Evolutionary conservation across 2,888 invertebrate species (phyloP), one percentile per base, ranked within the genome.

Genomic region (Chymomyza amoena): DNA sequence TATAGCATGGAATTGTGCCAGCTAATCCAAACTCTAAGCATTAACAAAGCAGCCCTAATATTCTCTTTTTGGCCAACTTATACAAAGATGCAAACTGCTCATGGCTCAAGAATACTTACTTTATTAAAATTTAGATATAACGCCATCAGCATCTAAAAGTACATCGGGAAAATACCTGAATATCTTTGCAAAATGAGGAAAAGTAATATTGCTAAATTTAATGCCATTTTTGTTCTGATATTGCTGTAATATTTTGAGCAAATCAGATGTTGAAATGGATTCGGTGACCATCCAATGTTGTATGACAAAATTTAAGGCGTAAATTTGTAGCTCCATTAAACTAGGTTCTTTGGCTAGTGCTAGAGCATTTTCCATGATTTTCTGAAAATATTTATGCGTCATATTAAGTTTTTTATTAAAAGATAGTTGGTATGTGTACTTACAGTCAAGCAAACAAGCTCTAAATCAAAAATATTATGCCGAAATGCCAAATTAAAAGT

Each of bases 171-270:
- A 83, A n/a, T 78, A 77, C 25, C 25, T 72, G 70, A 0, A 77
- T 70, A 82, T 81, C 39, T 82, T 80, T 45, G 64, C 70, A 45
- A 82, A 77, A 63, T 84, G 78, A 0, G 72, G 74, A 50, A 80
- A 82, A 28, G 68, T 28, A 4, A 68, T 2, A 15, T 81, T 83
- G 10, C 56, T 64, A 10, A 82, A 83, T 7, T 65, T 79, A 6
- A 78, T 51, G 15, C 73, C 62, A 51, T 81, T 78, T 15, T 36
- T 52, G 4, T 20, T 45, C 57, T 81, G 80, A 64, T 80, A 80
- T 20, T 66, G 28, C 51, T 71, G 70, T 6, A 82, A 10, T 28
- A 81, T 0, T 6, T 28, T 6, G 16, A 81, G 56, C 9, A 84
- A 7, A 5, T 77, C 69, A 2, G 56, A 32, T 6, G 25, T 28